Percentiles rank a stretch among this genome's conserved stretches.
Conservation (phyloP, 2,113 vertebrate species). For the Nasalis larvatus region DNA sequence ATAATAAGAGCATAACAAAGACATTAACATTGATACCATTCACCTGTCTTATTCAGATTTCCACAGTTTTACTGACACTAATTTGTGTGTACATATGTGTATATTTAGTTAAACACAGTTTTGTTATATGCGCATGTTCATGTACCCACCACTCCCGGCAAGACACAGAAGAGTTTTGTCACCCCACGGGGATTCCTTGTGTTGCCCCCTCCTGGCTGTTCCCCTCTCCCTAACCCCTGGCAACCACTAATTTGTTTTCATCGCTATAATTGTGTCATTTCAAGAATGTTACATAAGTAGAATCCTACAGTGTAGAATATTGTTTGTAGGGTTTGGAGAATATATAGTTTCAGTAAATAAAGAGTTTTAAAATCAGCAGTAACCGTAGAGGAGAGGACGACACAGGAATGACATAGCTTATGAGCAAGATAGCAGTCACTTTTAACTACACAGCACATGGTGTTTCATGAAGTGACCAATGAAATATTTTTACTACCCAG, state of each 20-base stretch:
- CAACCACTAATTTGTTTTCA: not conserved
- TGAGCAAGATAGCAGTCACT: not conserved
- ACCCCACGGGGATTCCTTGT: not conserved
- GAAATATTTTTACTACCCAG: conserved; percentile 26
- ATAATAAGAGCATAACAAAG: not conserved
- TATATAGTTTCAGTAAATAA: not conserved
- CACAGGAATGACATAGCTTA: not conserved
- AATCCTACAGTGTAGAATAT: not conserved
- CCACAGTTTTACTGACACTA: not conserved
- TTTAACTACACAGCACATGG: not conserved
- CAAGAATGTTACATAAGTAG: not conserved
- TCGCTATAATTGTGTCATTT: not conserved
- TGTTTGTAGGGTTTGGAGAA: not conserved
- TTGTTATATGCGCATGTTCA: not conserved
- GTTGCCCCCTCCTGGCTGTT: not conserved
- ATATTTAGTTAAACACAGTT: not conserved
- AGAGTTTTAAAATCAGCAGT: not conserved
- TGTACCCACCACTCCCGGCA: not conserved
- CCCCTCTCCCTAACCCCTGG: not conserved
- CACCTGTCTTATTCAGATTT: not conserved
- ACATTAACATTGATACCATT: not conserved
- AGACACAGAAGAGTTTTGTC: not conserved
- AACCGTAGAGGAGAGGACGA: not conserved
- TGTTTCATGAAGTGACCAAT: not conserved
- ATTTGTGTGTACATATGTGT: not conserved